These are phyloP conservation scores for Samia ricini DNA, from an alignment of 1,140 invertebrate genomes.

Conservation along the genomic window DNA sequence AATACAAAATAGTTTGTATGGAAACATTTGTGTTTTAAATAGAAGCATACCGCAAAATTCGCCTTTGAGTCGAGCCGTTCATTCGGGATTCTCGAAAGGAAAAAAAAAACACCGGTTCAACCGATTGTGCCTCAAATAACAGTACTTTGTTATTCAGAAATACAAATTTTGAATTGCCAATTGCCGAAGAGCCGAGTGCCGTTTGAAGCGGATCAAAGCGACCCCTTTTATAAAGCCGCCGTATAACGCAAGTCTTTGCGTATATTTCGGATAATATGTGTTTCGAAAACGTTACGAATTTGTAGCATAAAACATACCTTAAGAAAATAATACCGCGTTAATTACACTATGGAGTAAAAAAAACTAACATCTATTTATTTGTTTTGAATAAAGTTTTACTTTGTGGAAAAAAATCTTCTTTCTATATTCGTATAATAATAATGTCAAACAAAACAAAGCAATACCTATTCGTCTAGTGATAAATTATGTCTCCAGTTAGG, in stretches of 20 bases:
- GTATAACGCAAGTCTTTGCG: not conserved
- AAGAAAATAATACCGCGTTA: too few species aligned
- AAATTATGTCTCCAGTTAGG: too few species aligned
- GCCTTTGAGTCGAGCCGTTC: not conserved
- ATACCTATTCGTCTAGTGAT: too few species aligned
- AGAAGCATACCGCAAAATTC: not conserved
- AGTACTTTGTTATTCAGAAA: not conserved
- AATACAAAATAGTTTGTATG: not conserved
- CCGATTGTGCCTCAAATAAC: not conserved
- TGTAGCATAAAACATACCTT: too few species aligned
- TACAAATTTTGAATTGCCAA: constrained; percentile 1
- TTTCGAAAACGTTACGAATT: not conserved
- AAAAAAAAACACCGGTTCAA: not conserved
- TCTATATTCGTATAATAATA: too few species aligned
- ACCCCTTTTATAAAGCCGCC: not conserved
- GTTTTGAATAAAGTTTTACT: too few species aligned
- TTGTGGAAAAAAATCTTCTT: too few species aligned
- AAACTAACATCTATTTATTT: too few species aligned
- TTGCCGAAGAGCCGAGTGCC: not conserved
- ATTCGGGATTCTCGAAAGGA: not conserved
- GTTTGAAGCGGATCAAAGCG: not conserved
- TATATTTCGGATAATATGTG: not conserved
- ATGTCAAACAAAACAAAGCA: too few species aligned
- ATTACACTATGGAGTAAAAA: too few species aligned
- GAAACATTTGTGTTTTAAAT: not conserved